Evolutionary conservation across 2,797 vertebrate species (phyloP), one percentile per base, ranked within the genome.

Genomic region (Artibeus jamaicensis): DNA sequence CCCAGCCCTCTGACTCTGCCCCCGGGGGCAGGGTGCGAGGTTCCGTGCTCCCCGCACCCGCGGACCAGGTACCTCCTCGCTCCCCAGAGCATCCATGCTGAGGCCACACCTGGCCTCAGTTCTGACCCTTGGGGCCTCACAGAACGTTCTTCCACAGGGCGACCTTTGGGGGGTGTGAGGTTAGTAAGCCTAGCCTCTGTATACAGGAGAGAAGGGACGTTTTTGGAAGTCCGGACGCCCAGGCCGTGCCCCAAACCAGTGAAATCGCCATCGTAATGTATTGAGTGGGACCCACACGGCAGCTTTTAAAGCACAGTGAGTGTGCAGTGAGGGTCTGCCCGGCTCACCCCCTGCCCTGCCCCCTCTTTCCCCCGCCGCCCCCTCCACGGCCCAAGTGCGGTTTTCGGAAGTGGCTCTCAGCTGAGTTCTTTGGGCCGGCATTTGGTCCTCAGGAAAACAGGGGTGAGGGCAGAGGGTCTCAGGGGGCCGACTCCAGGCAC

Each of bases 71-170:
- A 2, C 6, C 26, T 32, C 37, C 48, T 37, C 1, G 14, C 24
- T 3, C 3, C 44, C 21, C 3, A 1, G 21, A 48, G 21, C 21
- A 1, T 9, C n/a, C 1, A 0, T 0, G 18, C 26, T 5, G 14
- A 68, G 37, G 50, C 79, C 59, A 29, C 24, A 53, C 39, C 53
- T 24, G 10, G 18, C 37, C 18, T 26, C 12, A 1, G 3, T 21
- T 79, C 34, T 76, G 62, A 68, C 4, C 42, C 24, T 32, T 3
- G 62, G 67, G 42, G 3, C 22, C 42, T 42, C 19, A 8, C 6
- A 11, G 85, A 32, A 32, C 42, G 6, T 0, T 59, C 87, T 81
- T 59, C 59, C 62, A 29, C 37, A 10, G 9, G 42, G 26, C 0
- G 50, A 12, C 19, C 79, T 48, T 42, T 46, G 29, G 8, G n/a